A percentile compares a stretch with the other conserved stretches of the same genome.
These are phyloP conservation scores for Platycercus adscitus DNA, from an alignment of 2,113 vertebrate genomes.

Conservation along the genomic window DNA sequence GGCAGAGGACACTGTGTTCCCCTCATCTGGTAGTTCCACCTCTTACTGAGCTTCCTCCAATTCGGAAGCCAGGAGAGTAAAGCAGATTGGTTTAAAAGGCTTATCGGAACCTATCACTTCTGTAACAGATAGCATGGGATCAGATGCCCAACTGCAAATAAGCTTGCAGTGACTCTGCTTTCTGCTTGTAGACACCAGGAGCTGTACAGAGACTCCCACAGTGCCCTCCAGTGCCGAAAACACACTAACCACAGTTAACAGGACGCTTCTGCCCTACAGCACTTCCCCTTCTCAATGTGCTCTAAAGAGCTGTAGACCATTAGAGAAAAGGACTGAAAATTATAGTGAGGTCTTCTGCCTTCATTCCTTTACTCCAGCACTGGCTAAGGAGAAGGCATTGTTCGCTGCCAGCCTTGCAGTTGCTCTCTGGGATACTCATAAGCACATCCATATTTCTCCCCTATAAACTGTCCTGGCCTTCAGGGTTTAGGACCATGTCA, in stretches of 20 bases:
- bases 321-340: background rate
- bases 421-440: background rate
- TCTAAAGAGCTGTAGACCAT: fast-evolving
- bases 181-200: fast-evolving
- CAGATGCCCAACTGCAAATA: background rate
- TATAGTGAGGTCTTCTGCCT: fast-evolving
- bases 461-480: background rate
- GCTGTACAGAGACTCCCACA: background rate
- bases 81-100: background rate
- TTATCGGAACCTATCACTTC: background rate
- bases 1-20: background rate
- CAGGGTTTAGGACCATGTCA: background rate
- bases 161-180: background rate
- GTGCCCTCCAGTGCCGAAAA: background rate
- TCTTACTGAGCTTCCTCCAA: fast-evolving
- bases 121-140: background rate
- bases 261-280: background rate
- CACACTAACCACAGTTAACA: background rate
- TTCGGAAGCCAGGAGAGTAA: background rate
- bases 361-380: background rate
- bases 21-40: background rate
- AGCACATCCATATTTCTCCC: background rate
- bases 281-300: background rate
- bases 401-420: background rate
- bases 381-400: background rate